Conservation (phyloP, 2,888 invertebrate species). For the Drepanosiphum platanoidis region DNA sequence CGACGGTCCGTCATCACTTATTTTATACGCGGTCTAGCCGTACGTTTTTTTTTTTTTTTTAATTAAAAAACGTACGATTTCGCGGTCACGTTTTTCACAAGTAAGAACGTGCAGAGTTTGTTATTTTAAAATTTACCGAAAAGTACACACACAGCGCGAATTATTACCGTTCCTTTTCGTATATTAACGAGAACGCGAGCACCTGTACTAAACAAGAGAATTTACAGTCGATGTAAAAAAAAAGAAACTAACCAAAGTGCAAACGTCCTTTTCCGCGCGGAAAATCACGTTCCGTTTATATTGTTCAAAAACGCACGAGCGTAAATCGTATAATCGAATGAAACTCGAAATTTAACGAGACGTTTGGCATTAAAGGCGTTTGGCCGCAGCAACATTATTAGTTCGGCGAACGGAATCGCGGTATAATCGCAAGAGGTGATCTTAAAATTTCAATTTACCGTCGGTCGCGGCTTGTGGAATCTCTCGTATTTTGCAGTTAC, state of each 20-base stretch:
- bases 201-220: too few species aligned
- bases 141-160: too few species aligned
- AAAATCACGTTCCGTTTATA: too few species aligned
- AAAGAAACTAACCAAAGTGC: too few species aligned
- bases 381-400: too few species aligned
- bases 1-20: neutral
- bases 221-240: neutral
- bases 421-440: neutral
- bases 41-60: too few species aligned
- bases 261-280: too few species aligned
- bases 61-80: neutral
- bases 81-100: neutral
- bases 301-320: neutral
- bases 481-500: conserved; percentile 18
- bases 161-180: too few species aligned
- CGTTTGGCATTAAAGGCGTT: too few species aligned
- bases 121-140: neutral
- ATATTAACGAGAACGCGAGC: too few species aligned
- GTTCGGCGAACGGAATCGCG: neutral
- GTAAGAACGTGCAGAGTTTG: neutral
- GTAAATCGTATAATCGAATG: neutral
- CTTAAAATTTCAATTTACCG: neutral
- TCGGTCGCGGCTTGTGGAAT: neutral
- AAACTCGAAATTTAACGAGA: too few species aligned
- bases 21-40: neutral